Conservation (phyloP, 2,797 vertebrate genomes). For the Hemibagrus guttatus region DNA sequence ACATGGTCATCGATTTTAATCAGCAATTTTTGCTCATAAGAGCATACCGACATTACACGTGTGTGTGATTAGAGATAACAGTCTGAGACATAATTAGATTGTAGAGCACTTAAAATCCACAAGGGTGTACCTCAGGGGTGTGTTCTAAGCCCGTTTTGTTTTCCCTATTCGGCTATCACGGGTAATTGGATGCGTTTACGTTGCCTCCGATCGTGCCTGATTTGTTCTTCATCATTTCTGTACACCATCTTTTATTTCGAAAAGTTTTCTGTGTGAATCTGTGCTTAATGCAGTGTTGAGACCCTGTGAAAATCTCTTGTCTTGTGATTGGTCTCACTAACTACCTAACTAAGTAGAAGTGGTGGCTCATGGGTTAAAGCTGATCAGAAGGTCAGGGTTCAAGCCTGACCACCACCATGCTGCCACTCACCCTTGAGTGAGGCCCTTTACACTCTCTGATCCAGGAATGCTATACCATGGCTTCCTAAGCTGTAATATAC, state of each 20-base stretch:
- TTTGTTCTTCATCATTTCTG: not conserved
- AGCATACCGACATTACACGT: not conserved
- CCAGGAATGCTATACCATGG: no score
- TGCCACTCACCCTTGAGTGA: no score
- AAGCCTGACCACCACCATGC: no score
- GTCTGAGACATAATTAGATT: slow-evolving; percentile 16
- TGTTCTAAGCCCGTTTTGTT: not conserved
- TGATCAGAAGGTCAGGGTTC: no score
- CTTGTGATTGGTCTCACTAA: not conserved
- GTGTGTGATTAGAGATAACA: not conserved
- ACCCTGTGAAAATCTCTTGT: not conserved
- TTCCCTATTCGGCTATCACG: not conserved
- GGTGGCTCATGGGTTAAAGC: no score
- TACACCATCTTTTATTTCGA: not conserved
- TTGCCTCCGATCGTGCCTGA: not conserved
- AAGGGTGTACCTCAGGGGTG: slow-evolving; percentile 15
- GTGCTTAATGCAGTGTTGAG: not conserved
- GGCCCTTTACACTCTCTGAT: no score
- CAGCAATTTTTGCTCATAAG: not conserved
- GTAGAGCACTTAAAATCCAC: not conserved
- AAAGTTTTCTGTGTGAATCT: not conserved
- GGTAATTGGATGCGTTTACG: not conserved
- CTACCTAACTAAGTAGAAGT: no score
- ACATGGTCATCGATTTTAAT: not conserved
- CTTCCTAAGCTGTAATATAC: no score